Conservation (phyloP, 2,113 vertebrate species). For the Ariopsis seemanni region DNA sequence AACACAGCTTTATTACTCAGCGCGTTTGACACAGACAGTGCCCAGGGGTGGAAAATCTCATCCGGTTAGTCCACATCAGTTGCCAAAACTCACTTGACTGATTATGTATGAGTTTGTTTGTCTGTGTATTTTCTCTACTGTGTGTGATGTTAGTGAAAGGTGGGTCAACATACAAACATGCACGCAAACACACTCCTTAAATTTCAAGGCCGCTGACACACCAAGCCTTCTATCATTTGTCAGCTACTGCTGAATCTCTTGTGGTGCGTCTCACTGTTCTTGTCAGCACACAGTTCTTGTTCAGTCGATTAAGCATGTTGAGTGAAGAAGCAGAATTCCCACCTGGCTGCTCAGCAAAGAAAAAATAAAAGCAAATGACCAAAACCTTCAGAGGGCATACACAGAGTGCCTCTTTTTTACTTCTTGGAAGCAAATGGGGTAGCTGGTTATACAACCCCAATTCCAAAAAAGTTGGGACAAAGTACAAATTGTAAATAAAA, state of each 20-base stretch:
- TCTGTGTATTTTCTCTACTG: not conserved
- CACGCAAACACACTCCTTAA: not conserved
- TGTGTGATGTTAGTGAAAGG: not conserved
- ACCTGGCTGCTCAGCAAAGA: not conserved
- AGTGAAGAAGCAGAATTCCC: not conserved
- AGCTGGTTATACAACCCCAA: too few relatives aligned
- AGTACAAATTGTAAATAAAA: too few relatives aligned
- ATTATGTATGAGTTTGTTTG: not conserved
- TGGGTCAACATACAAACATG: not conserved
- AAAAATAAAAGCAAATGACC: not conserved
- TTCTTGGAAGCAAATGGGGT: not conserved
- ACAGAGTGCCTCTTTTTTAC: not conserved
- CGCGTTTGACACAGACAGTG: not conserved
- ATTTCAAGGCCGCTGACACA: not conserved
- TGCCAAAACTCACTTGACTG: not conserved
- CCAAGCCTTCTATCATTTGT: not conserved
- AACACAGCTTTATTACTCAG: not conserved
- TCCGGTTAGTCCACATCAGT: conserved; percentile 6
- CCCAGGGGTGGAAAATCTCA: not conserved
- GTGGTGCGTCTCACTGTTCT: not conserved
- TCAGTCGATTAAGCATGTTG: not conserved
- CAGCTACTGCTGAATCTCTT: not conserved
- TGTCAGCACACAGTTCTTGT: not conserved
- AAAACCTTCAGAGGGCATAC: not conserved
- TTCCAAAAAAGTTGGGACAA: too few relatives aligned